phyloP scores from a whole-genome alignment of 2,888 invertebrate species.

The Drosophila recens region DNA sequence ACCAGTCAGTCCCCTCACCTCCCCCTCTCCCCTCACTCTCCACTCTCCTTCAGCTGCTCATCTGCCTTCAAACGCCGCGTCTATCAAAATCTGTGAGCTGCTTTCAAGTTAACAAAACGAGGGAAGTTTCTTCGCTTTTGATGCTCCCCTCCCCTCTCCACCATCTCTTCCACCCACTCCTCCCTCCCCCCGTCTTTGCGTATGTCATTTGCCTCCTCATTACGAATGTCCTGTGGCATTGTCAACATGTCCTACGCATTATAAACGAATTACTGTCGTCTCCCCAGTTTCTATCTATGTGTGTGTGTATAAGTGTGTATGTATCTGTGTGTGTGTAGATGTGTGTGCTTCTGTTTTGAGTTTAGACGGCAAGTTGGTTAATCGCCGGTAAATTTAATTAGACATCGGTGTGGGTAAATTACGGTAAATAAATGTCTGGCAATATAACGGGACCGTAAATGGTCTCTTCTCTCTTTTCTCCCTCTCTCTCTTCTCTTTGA shows the following conservation, averaged over 20 bases:
- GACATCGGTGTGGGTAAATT: constrained; percentile 72
- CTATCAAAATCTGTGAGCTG: constrained; percentile 73
- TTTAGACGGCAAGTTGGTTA: constrained; percentile 77
- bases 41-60: constrained; percentile 11
- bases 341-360: constrained; percentile 64
- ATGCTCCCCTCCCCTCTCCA: constrained; percentile 34
- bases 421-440: constrained; percentile 78
- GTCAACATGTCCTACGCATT: constrained; percentile 84
- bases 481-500: constrained; percentile 11
- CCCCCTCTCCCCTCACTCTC: neutral
- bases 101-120: constrained; percentile 72
- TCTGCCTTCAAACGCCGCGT: constrained; percentile 44
- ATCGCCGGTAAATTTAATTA: constrained; percentile 82
- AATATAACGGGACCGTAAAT: constrained; percentile 48
- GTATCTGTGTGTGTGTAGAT: constrained; percentile 1
- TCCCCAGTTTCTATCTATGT: constrained; percentile 44
- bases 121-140: constrained; percentile 79
- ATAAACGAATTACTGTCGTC: constrained; percentile 83
- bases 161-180: neutral
- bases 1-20: constrained; percentile 47
- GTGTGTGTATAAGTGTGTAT: constrained; percentile 9
- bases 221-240: no score
- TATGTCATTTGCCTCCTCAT: constrained; percentile 66
- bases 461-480: constrained; percentile 6
- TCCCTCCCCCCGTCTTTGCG: neutral